A percentile compares a stretch with the other conserved stretches of the same genome.
Conservation (phyloP, 2,888 invertebrate genomes). For the Lasioglossum figueresi region DNA sequence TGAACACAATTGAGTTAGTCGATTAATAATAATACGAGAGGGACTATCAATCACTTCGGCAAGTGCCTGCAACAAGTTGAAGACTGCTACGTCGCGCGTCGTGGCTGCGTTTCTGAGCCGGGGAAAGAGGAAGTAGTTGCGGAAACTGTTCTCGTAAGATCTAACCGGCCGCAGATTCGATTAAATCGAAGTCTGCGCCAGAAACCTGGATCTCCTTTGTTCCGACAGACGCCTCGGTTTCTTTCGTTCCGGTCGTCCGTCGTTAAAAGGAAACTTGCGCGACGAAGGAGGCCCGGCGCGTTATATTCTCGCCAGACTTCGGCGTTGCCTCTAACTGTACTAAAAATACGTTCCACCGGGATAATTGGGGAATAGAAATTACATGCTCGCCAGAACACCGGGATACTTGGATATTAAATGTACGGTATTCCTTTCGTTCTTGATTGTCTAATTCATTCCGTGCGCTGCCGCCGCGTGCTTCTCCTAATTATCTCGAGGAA, state of each 20-base stretch:
- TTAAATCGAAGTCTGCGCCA: constrained; percentile 20
- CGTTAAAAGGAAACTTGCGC: constrained; percentile 33
- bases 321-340: constrained; percentile 4
- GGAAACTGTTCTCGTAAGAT: neutral
- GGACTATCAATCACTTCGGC: too few species aligned
- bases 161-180: neutral
- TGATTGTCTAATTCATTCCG: neutral
- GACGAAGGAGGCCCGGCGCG: neutral
- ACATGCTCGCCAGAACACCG: neutral
- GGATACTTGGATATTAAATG: neutral
- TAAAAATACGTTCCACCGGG: neutral
- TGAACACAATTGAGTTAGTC: neutral
- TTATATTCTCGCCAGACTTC: neutral
- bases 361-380: constrained; percentile 7
- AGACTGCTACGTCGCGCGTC: too few species aligned
- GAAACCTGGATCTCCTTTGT: constrained; percentile 38
- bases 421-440: constrained; percentile 14
- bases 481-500: neutral
- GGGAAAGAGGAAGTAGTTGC: neutral
- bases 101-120: neutral
- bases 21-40: too few species aligned
- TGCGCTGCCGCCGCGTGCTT: neutral
- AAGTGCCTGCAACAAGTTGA: too few species aligned
- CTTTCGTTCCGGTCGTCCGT: constrained; percentile 4
- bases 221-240: neutral